These are phyloP conservation scores for Eira barbara DNA, from an alignment of 2,113 vertebrate genomes.

Conservation along the genomic window DNA sequence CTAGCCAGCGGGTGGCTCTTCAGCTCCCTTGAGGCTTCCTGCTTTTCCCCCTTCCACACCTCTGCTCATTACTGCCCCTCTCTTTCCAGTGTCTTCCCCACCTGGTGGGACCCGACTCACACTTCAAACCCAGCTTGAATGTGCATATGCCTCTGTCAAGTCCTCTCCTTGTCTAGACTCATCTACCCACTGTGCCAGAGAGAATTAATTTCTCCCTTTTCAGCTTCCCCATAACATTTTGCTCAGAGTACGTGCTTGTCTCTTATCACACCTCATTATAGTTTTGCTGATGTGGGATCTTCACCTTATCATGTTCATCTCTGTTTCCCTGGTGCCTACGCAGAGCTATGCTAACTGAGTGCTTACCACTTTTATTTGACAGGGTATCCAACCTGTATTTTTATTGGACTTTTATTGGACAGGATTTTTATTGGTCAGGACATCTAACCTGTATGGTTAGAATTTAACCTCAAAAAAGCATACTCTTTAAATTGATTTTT, in stretches of 20 bases:
- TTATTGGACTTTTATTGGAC: not conserved
- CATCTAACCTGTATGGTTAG: not conserved
- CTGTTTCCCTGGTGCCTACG: not conserved
- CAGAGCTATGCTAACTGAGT: not conserved
- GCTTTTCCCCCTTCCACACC: not conserved
- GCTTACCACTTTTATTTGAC: not conserved
- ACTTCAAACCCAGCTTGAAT: not conserved
- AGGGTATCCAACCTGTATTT: not conserved
- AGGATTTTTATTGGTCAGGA: not conserved
- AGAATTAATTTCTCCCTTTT: not conserved
- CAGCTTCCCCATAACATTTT: not conserved
- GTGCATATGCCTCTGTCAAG: accelerated
- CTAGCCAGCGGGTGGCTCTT: not conserved
- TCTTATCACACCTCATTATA: not conserved
- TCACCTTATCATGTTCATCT: accelerated
- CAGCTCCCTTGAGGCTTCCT: not conserved
- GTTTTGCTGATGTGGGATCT: not conserved
- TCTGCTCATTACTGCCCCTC: not conserved
- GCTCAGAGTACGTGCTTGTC: not conserved
- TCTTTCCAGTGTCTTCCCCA: not conserved
- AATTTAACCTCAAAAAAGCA: not conserved
- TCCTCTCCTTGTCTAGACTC: not conserved
- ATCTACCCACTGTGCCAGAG: not conserved
- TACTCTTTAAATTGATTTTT: not conserved
- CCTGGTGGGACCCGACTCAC: not conserved